A percentile compares a stretch with the other conserved stretches of the same genome.
phyloP scores from a whole-genome alignment of 2,797 vertebrate genomes.

The Cyprinodon diabolis region DNA sequence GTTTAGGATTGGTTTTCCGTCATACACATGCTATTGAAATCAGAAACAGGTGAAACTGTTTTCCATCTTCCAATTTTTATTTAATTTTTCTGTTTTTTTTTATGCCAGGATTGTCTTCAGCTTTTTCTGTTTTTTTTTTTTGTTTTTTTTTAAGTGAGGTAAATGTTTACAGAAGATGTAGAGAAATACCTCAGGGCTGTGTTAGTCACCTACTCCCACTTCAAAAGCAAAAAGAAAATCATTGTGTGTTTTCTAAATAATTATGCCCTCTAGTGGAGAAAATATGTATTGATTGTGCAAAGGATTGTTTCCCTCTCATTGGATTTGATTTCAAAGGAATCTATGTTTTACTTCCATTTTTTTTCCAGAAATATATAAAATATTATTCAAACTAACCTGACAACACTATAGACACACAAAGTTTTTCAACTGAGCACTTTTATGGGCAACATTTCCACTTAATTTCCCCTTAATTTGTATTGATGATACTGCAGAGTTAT shows the following conservation, averaged over 20 bases:
- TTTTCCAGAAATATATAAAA: background rate
- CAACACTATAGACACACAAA: background rate
- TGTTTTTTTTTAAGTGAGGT: background rate
- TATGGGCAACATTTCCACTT: background rate
- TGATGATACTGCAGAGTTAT: background rate
- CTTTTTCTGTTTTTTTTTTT: too few species aligned
- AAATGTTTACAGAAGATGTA: background rate
- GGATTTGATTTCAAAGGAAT: background rate
- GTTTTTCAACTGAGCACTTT: background rate
- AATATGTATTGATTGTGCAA: background rate
- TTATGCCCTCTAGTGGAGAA: conserved; percentile 53
- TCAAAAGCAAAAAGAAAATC: background rate
- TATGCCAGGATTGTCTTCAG: background rate
- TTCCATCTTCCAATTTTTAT: conserved; percentile 13
- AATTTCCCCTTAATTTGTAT: background rate
- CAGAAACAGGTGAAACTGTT: conserved; percentile 33
- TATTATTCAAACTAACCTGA: background rate
- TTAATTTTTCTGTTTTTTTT: background rate
- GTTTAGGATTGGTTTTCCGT: background rate
- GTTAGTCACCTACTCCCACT: conserved; percentile 31
- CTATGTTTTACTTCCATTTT: background rate
- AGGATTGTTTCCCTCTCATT: background rate
- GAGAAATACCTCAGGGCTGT: conserved; percentile 18
- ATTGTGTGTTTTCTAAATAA: background rate
- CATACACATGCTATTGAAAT: conserved; percentile 16